Evolutionary conservation across 2,113 vertebrate species (phyloP).

Genomic region (Empidonax alnorum): DNA sequence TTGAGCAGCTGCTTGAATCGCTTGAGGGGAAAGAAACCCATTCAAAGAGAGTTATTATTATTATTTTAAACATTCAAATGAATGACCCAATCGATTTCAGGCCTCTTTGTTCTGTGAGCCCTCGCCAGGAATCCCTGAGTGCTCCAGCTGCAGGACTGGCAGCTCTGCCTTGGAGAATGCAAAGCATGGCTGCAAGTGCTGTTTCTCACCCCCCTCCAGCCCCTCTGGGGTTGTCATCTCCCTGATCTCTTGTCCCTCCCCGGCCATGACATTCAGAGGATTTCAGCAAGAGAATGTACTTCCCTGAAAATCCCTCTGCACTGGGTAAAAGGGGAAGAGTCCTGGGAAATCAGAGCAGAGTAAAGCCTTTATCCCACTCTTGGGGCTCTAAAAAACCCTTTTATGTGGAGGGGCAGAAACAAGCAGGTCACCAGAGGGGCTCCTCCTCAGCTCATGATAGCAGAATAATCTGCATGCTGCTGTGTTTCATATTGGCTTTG

Average conservation of each 20-base stretch:
- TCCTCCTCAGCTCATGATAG: background rate
- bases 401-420: background rate
- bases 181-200: background rate
- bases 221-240: background rate
- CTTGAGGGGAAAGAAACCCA: conserved; percentile 20
- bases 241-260: background rate
- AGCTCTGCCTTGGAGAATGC: background rate
- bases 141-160: background rate
- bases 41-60: conserved; percentile 16
- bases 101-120: background rate
- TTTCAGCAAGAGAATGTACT: background rate
- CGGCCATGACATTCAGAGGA: background rate
- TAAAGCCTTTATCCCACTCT: background rate
- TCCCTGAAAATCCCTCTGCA: background rate
- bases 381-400: background rate
- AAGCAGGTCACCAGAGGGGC: background rate
- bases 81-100: conserved; percentile 21
- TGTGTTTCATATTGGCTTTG: background rate
- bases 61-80: conserved; percentile 53
- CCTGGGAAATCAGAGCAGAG: background rate
- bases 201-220: background rate
- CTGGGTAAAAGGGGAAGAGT: background rate
- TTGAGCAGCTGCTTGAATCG: conserved; percentile 23
- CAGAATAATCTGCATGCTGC: background rate
- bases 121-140: background rate